Base-by-base conservation (phyloP, 2,888 invertebrate genomes). In the Apodemia hepburni region DNA sequence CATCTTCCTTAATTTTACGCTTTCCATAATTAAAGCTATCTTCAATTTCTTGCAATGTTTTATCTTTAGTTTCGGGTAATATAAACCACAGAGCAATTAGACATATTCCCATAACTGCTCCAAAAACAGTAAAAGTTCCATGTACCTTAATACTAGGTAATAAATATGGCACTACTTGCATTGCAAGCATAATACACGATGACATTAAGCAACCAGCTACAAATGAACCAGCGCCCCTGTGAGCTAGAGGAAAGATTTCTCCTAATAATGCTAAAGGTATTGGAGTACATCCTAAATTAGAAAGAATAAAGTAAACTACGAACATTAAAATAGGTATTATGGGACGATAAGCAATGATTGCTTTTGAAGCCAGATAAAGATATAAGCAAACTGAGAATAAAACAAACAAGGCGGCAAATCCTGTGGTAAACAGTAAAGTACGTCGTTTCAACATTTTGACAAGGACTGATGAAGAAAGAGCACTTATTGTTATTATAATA, bases 251-350 rank as follows among this genome's bases (percentile, higher is more conserved):
- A 49, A 80, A 81, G 6, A 87, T 64, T 68, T 87, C 87, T 0
- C 87, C 87, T 33, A 84, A 64, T 15, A 87, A 72, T 2, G 80
- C 78, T 17, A 84, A 64, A 1, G 87, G 80, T 61, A 87, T 82
- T 0, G 83, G 78, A 7, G 82, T 79, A 61, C 84, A 82, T 1
- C 86, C 87, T 22, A 86, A 75, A 67, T 85, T 87, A 0, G 74
- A 74, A 18, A 85, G 64, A 18, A 84, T 70, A 58, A 84, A 83
- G 65, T 79, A 86, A 0, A 75, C 29, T 0, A 75, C 71, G 27
- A 85, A 81, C 12, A 86, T 58, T 0, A 68, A 51, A 33, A 81
- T 65, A 0, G 83, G 75, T 61, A 85, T 70, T 75, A 76, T 78
- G 0, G 74, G 45, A 22, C 69, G 71, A 3, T 73, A 71, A 8